Percentiles rank a stretch among this genome's conserved stretches.
Evolutionary conservation across 2,888 invertebrate species (phyloP).

Genomic region (Andrena minutula): DNA sequence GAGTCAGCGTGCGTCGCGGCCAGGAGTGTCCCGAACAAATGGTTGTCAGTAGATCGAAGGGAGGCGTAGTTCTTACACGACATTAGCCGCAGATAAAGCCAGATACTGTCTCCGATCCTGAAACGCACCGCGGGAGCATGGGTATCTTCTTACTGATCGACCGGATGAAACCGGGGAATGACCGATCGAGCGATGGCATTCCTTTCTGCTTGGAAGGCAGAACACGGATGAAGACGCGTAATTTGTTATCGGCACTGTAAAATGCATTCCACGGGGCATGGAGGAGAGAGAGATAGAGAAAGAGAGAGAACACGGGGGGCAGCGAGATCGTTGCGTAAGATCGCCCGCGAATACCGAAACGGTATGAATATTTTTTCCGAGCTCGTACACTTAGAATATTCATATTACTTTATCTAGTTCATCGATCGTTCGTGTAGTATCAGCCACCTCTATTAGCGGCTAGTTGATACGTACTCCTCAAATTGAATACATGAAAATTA

Average conservation of each 20-base stretch:
- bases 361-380: constrained; percentile 22
- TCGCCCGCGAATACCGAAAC: constrained; percentile 40
- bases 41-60: constrained; percentile 76
- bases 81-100: constrained; percentile 81
- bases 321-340: constrained; percentile 30
- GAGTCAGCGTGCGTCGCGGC: constrained; percentile 34
- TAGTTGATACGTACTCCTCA: constrained; percentile 23
- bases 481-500: constrained; percentile 50
- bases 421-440: constrained; percentile 38
- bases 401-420: constrained; percentile 42
- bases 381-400: constrained; percentile 33
- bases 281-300: neutral
- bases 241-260: constrained; percentile 66
- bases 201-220: constrained; percentile 61
- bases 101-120: constrained; percentile 81
- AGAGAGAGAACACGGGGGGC: neutral
- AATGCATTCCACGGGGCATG: constrained; percentile 49
- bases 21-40: constrained; percentile 68
- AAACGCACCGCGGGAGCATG: constrained; percentile 76
- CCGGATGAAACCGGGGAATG: constrained; percentile 64
- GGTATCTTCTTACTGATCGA: constrained; percentile 77
- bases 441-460: constrained; percentile 30
- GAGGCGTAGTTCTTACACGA: constrained; percentile 80
- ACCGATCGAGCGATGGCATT: constrained; percentile 73
- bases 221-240: constrained; percentile 65